Evolutionary conservation across 2,888 invertebrate species (phyloP).

Genomic region (Operophtera brumata): DNA sequence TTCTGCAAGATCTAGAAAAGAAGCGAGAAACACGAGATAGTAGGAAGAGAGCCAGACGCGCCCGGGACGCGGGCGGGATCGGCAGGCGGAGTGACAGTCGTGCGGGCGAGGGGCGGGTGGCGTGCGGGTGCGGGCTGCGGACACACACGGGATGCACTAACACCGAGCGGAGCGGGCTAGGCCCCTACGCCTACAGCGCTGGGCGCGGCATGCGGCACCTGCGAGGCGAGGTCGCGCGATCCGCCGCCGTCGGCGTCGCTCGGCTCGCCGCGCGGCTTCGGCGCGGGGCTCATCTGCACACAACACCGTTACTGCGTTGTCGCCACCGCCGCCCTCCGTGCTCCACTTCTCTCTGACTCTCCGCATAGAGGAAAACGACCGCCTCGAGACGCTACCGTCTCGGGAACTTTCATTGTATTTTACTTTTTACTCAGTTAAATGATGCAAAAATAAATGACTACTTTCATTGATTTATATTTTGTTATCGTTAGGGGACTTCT

Average conservation of each 20-base stretch:
- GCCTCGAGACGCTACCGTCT: constrained; percentile 27
- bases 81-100: constrained; percentile 61
- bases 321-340: constrained; percentile 67
- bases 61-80: constrained; percentile 64
- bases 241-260: constrained; percentile 65
- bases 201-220: constrained; percentile 70
- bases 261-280: constrained; percentile 74
- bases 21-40: constrained; percentile 93
- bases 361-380: constrained; percentile 52
- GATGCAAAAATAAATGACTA: constrained; percentile 13
- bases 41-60: constrained; percentile 83
- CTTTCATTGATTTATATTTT: constrained; percentile 7
- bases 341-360: constrained; percentile 79
- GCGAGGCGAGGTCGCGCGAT: constrained; percentile 75
- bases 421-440: constrained; percentile 30
- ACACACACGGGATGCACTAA: constrained; percentile 73
- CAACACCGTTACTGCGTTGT: constrained; percentile 74
- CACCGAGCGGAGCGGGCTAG: constrained; percentile 74
- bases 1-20: constrained; percentile 99
- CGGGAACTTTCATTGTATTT: constrained; percentile 17
- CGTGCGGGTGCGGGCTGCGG: constrained; percentile 54
- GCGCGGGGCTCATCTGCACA: constrained; percentile 79
- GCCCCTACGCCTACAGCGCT: constrained; percentile 66
- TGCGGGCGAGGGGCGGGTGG: constrained; percentile 60
- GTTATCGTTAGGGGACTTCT: constrained; percentile 1